Evolutionary conservation across 2,797 vertebrate species (phyloP).

Genomic region (Coilia nasus): DNA sequence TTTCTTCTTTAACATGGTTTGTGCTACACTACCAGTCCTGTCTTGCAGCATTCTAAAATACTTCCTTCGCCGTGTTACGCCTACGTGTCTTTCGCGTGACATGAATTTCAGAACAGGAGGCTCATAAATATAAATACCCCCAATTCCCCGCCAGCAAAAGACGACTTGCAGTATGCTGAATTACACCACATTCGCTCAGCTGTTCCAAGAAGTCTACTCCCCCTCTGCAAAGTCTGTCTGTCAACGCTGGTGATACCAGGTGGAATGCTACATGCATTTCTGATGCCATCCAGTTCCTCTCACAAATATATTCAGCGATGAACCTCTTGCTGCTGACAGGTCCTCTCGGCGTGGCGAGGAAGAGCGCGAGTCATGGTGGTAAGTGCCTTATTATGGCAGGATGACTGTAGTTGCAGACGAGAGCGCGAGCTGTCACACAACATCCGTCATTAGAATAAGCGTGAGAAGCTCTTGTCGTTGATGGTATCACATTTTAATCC

Average conservation of each 20-base stretch:
- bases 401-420: slow-evolving; percentile 65
- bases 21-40: background rate
- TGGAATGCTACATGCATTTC: slow-evolving; percentile 56
- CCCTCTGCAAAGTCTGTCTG: slow-evolving; percentile 42
- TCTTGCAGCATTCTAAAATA: background rate
- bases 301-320: slow-evolving; percentile 47
- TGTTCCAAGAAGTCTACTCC: background rate
- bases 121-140: slow-evolving; percentile 19
- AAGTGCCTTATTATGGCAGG: slow-evolving; percentile 61
- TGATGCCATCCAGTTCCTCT: slow-evolving; percentile 57
- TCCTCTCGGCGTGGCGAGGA: slow-evolving; percentile 8
- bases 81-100: background rate
- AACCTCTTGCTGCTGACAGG: background rate
- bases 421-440: slow-evolving; percentile 72
- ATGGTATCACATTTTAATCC: slow-evolving; percentile 80
- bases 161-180: slow-evolving; percentile 6
- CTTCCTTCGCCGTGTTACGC: background rate
- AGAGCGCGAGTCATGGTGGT: slow-evolving; percentile 51
- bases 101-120: slow-evolving; percentile 10
- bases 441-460: slow-evolving; percentile 80
- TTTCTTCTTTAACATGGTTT: background rate
- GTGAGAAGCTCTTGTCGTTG: slow-evolving; percentile 75
- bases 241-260: slow-evolving; percentile 4
- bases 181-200: background rate
- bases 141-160: background rate